Evolutionary conservation across 1,140 invertebrate genomes (phyloP), one percentile per base, ranked within the genome.

Genomic region (Scaptomyza hsui): DNA sequence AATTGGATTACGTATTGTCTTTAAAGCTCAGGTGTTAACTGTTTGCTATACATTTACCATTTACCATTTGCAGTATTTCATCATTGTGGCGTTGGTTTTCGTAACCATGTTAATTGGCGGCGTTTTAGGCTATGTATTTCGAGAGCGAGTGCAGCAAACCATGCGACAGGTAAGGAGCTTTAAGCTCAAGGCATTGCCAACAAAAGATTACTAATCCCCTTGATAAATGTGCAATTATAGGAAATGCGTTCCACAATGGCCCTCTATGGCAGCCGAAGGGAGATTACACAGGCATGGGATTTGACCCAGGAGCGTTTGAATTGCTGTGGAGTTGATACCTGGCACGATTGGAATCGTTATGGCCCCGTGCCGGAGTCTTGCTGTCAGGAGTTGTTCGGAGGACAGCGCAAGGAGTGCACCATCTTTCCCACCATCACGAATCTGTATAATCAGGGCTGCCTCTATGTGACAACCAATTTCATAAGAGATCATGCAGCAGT

Each of bases 71-170:
- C 93, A 97, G 96, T 98, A 98, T 91, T 97, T 97, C 91, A 96
- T 97, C 76, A 93, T 97, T 13, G 93, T 98, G 19, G 95, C 97
- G 75, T 92, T 97, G 61, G 94, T 98, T 55, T 97, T 97, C 90
- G 95, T 98, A 55, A 95, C 95, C 52, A 95, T 98, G 94, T 91
- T 98, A 64, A 95, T 98, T 73, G 97, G 97, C 16, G 97, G 97
- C 13, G 96, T 98, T 53, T 92, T 98, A 35, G 96, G 96, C 19
- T 98, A 97, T 83, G 96, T 98, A 29, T 98, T 97, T 92, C 93
- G 96, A 47, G 95, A 95, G 70, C 95, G 97, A 89, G 94, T 97
- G 10, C 90, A 94, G 19, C 93, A 93, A 18, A 95, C 94, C 0
- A 93, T 96, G 90, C 94, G 96, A 75, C 94, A 91, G 76, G 90